Base-by-base conservation (phyloP, 2,113 vertebrate species). In the Paratilapia polleni region DNA sequence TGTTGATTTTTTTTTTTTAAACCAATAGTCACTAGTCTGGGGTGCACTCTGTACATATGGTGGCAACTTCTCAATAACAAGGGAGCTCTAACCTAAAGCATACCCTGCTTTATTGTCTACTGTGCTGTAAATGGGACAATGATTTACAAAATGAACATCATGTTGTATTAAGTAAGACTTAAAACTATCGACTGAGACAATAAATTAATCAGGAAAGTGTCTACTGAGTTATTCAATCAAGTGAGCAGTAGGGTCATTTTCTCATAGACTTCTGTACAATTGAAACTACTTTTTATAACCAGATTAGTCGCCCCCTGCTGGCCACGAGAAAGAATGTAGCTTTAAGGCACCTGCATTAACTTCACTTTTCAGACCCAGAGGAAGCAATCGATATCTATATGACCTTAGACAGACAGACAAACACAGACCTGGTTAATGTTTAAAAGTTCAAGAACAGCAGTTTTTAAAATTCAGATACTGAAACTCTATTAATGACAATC, bases 371-470 rank as follows among this genome's bases (percentile, higher is more conserved):
- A 66, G 13, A 43, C 22, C 63, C 15, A 24, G 63, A 26, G 63
- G 22, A 66, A 52, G 0, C 36, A 36, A 58, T 73, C 77, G n/a
- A 20, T 78, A 47, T 49, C 4, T 12, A 43, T 43, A 9, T 41
- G 52, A 0, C 12, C 12, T 60, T 24, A 41, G 17, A 28, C 5
- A 24, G 13, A 68, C 0, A 26, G 59, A 68, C 60, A 49, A 84
- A 76, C 58, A 61, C 19, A 76, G 24, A 52, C 14, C 52, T 28
- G 56, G 77, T 80, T 63, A 82, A 88, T 70, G 64, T 66, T 88
- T 68, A 22, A 64, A 57, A 61, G 5, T 13, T 26, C 58, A 62
- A 24, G 24, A 62, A 38, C 41, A 62, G 77, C 0, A 0, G 5
- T 24, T 61, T 43, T 43, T 43, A 66, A 52, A 31, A 41, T 6